Conservation (phyloP, 2,113 vertebrate genomes). For the Oophaga pumilio region DNA sequence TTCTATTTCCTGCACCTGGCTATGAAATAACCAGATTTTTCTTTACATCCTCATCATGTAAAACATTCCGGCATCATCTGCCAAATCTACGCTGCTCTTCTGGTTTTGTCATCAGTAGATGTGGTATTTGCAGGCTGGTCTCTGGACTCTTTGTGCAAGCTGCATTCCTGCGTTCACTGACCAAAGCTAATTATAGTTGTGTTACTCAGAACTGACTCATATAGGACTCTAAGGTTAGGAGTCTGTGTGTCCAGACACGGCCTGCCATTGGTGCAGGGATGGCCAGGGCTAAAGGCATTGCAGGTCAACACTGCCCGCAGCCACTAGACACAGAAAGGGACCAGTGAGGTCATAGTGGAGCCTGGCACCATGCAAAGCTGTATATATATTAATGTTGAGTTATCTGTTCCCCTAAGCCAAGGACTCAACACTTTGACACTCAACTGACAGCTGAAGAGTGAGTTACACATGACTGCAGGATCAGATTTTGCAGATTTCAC, state of each 20-base stretch:
- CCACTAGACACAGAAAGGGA: not conserved
- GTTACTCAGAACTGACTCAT: conserved; percentile 41
- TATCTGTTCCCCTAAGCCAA: not conserved
- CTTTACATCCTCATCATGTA: not conserved
- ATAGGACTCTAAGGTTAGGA: not conserved
- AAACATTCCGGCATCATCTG: not conserved
- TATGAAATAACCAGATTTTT: not conserved
- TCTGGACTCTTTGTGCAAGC: conserved; percentile 28
- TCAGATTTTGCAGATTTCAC: not conserved
- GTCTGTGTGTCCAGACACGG: not conserved
- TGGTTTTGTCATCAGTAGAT: conserved; percentile 47
- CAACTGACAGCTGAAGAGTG: not conserved
- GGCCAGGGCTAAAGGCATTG: not conserved
- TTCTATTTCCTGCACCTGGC: not conserved
- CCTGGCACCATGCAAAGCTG: not conserved
- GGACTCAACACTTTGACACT: not conserved
- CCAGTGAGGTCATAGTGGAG: not conserved
- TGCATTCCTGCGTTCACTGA: conserved; percentile 44
- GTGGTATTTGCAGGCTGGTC: conserved; percentile 46
- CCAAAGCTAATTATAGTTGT: conserved; percentile 50
- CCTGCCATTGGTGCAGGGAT: not conserved
- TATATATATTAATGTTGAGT: not conserved
- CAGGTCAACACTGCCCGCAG: not conserved
- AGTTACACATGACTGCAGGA: not conserved
- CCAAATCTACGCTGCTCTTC: conserved; percentile 10